Conservation (phyloP, 2,888 invertebrate genomes). For the Malthinus flaveolus region DNA sequence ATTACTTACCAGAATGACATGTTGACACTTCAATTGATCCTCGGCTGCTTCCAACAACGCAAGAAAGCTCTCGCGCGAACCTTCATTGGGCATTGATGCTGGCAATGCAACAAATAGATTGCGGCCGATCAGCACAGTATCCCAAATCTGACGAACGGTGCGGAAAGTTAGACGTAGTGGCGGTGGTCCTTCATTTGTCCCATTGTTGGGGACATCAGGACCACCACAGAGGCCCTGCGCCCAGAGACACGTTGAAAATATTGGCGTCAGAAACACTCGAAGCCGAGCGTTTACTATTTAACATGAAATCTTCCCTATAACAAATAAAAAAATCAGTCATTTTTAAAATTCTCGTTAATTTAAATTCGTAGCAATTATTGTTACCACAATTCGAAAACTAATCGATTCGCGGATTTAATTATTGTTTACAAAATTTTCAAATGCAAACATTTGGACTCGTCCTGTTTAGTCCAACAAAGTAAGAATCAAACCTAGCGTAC, state of each 20-base stretch:
- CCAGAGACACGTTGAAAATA: slow-evolving; percentile 86
- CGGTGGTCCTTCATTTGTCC: slow-evolving; percentile 58
- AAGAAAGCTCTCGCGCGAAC: slow-evolving; percentile 94
- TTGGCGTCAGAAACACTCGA: slow-evolving; percentile 72
- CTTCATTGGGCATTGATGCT: slow-evolving; percentile 80
- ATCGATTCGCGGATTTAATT: too few relatives aligned
- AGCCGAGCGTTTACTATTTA: slow-evolving; percentile 67
- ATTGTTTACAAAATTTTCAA: too few relatives aligned
- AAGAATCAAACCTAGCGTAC: too few relatives aligned
- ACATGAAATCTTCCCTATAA: slow-evolving; percentile 42
- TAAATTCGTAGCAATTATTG: too few relatives aligned
- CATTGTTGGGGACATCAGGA: slow-evolving; percentile 97
- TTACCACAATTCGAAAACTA: too few relatives aligned
- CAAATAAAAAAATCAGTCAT: slow-evolving; percentile 19
- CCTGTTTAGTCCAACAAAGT: too few relatives aligned
- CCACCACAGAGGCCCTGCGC: slow-evolving; percentile 99
- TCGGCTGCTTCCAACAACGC: slow-evolving; percentile 94
- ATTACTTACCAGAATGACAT: slow-evolving; percentile 67
- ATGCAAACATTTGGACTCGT: too few relatives aligned
- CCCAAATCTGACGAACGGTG: slow-evolving; percentile 55
- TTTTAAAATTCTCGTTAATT: background rate
- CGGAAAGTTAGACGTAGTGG: slow-evolving; percentile 53
- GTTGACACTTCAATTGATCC: slow-evolving; percentile 82
- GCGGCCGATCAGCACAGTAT: slow-evolving; percentile 62
- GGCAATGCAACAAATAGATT: slow-evolving; percentile 89